phyloP scores from a whole-genome alignment of 2,888 invertebrate species.

The Papilio gigon region DNA sequence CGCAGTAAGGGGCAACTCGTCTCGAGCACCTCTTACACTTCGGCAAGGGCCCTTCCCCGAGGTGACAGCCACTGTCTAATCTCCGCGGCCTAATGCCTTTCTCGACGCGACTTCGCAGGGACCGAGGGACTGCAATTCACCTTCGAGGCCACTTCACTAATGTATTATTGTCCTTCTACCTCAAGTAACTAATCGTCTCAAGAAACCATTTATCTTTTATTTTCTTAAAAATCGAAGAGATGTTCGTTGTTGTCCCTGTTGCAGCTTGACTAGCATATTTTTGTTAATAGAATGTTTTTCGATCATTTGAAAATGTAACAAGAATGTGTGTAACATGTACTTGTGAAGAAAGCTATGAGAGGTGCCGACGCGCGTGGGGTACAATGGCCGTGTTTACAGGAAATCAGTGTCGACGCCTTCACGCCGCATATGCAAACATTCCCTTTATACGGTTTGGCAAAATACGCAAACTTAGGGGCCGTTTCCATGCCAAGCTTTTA shows the following conservation, averaged over 20 bases:
- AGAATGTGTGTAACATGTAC: conserved; percentile 58
- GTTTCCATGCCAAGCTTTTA: conserved; percentile 42
- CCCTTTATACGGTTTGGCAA: conserved; percentile 52
- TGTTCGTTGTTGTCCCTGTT: not conserved
- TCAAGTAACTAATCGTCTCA: conserved; percentile 27
- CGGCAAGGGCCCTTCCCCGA: conserved; percentile 62
- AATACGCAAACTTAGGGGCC: conserved; percentile 44
- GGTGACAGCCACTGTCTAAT: conserved; percentile 76
- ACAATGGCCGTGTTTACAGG: conserved; percentile 75
- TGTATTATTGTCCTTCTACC: conserved; percentile 30
- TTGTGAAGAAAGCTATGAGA: conserved; percentile 55
- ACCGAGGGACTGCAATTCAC: conserved; percentile 54
- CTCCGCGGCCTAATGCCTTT: conserved; percentile 66
- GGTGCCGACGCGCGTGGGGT: conserved; percentile 59
- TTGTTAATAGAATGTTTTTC: conserved; percentile 39
- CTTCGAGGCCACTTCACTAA: conserved; percentile 33
- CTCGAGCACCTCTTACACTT: conserved; percentile 66
- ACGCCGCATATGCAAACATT: conserved; percentile 54
- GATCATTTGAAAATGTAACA: conserved; percentile 53
- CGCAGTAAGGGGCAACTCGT: conserved; percentile 65
- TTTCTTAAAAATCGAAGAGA: not conserved
- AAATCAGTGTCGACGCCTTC: conserved; percentile 61
- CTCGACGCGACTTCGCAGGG: conserved; percentile 50
- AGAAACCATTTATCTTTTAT: not conserved
- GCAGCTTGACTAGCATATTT: not conserved